Base-by-base conservation (phyloP, 2,888 invertebrate genomes). In the Lepidonotus clava region DNA sequence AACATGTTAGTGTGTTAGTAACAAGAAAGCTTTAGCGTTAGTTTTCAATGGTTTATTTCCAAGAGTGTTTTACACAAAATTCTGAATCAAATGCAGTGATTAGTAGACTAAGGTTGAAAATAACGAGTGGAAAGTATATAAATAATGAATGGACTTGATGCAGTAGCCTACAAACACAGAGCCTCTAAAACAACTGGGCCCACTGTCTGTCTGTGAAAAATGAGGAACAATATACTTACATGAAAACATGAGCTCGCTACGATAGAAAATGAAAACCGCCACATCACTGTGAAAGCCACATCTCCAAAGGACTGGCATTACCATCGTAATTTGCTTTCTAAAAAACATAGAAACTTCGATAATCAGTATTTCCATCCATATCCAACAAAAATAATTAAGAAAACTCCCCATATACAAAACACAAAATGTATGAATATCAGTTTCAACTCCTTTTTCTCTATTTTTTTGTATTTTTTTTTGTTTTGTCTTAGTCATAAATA, bases 331-430 rank as follows among this genome's bases (percentile, higher is more conserved):
- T 46, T 36, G 14, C 83, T 90, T 89, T 77, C 76, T 84, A 86
- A 91, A 91, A 91, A 91, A 90, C 90, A 91, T 91, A 91, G 90
- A 91, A 91, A 91, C 90, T 89, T 90, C 90, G 89, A 90, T 89
- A 89, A 87, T 89, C 87, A 86, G 86, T 86, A 90, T 90, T 89
- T 88, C 89, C 89, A 89, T 88, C 89, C 88, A 90, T 89, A 90
- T 90, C 88, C 88, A 91, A 91, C 90, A 91, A 91, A 86, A 91
- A 90, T 89, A 90, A 90, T 89, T 90, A 91, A 90, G 88, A 90
- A 91, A 91, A 91, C 90, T 90, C 89, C 91, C 91, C 91, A 90
- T 90, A 90, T 90, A 91, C 90, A 91, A 90, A 91, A 91, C 90
- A 91, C 90, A 91, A 90, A 86, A 88, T 90, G 88, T 89, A 91